Evolutionary conservation across 2,888 invertebrate genomes (phyloP).

Genomic region (Calliopum simillimum): DNA sequence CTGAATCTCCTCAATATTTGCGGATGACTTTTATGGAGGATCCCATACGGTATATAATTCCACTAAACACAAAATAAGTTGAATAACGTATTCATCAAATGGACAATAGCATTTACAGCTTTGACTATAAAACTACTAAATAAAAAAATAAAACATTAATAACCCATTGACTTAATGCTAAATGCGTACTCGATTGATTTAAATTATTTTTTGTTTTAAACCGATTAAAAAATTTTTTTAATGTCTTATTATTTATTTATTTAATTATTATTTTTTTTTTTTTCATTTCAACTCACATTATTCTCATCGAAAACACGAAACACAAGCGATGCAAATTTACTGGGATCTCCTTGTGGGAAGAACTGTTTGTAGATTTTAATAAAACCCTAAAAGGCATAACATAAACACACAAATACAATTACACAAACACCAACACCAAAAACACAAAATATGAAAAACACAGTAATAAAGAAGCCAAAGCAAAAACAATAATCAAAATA

Average conservation of each 20-base stretch:
- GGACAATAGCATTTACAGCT: no score
- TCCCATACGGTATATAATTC: no score
- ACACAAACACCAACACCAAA: slow-evolving; percentile 30
- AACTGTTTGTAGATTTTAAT: slow-evolving; percentile 99
- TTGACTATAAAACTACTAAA: no score
- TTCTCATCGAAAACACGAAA: slow-evolving; percentile 99
- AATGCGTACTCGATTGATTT: no score
- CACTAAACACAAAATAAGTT: no score
- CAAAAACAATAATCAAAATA: slow-evolving; percentile 38
- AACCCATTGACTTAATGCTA: no score
- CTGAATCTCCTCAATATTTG: no score
- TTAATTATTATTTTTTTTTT: background rate
- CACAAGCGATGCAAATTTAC: slow-evolving; percentile 97
- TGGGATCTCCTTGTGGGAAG: slow-evolving; percentile 99
- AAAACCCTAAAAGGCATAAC: slow-evolving; percentile 82
- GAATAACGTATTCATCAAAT: no score
- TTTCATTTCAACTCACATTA: slow-evolving; percentile 81
- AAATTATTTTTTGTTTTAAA: no score
- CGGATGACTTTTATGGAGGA: no score
- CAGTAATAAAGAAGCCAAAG: slow-evolving; percentile 31
- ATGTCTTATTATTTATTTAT: background rate
- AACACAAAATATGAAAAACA: slow-evolving; percentile 27
- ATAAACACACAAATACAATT: slow-evolving; percentile 31
- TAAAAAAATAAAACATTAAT: no score
- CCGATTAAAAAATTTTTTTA: background rate